Base-by-base conservation (phyloP, 1,140 invertebrate species). In the Patella vulgata region DNA sequence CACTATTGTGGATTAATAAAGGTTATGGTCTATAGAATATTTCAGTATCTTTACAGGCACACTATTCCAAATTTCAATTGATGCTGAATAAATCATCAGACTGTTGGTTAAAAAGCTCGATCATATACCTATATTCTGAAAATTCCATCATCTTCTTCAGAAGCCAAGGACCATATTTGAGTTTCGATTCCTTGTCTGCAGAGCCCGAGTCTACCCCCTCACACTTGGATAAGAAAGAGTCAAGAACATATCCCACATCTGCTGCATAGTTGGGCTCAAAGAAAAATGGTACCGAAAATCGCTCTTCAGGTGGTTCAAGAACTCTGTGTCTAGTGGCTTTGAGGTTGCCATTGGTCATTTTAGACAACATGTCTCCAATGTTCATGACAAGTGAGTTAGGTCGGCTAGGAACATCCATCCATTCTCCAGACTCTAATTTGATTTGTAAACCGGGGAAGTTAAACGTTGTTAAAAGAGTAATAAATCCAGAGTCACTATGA, bases 341-440 rank as follows among this genome's bases (percentile, higher is more conserved):
- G 27, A 75, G 68, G 19, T 60, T 55, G 1, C 71, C 73, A 8
- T 66, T 63, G 12, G 70, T 71, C 64, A 75, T 75, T 9, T 64
- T 57, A 2, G 73, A 66, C 44, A 77, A 70, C 25, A 70, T 70
- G 43, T 71, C 75, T 0, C 75, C 75, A 21, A 77, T 75, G 47
- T 77, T 77, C 73, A 77, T 74, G 39, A 77, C 68, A 12, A 77
- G 69, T 50, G 69, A 73, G 50, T 62, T 63, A 3, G 75, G 75
- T 14, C 73, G 57, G 9, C 63, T 53, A 11, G 58, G 51, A 11
- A 77, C 69, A 28, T 63, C 65, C 27, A 56, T 36, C 75, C 75
- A 77, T 30, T 64, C 36, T 28, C 64, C 69, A 30, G 65, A 58
- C 0, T 50, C 52, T 23, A 17, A 36, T 46, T 46, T 55, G 1